Percentiles rank a stretch among this genome's conserved stretches.
Conservation (phyloP, 2,888 invertebrate genomes). For the Drosophila prostipennis region DNA sequence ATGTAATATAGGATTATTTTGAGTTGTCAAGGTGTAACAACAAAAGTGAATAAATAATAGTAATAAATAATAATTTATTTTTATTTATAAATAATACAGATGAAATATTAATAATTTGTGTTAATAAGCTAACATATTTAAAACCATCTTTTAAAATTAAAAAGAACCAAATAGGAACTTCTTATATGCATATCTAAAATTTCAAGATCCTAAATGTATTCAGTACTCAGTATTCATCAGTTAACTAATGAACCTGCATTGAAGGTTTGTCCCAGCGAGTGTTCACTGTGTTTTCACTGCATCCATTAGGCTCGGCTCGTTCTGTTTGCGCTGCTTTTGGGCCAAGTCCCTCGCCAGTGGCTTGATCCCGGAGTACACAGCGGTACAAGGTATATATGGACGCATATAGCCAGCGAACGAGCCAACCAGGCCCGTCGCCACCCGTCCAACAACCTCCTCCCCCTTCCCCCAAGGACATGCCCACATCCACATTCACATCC, state of each 20-base stretch:
- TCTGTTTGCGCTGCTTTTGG: slow-evolving; percentile 15
- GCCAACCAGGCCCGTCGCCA: slow-evolving; percentile 28
- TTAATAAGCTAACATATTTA: too few species aligned
- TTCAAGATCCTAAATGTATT: background rate
- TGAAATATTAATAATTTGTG: too few species aligned
- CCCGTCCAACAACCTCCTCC: background rate
- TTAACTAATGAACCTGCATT: too few species aligned
- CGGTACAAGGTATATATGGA: slow-evolving; percentile 10
- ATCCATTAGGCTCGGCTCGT: slow-evolving; percentile 8
- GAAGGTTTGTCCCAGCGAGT: background rate
- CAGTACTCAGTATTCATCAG: too few species aligned
- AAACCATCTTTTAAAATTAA: too few species aligned
- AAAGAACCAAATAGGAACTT: too few species aligned
- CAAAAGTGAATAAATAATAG: too few species aligned
- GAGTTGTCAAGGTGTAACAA: too few species aligned
- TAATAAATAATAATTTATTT: too few species aligned
- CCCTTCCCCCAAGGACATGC: slow-evolving; percentile 20
- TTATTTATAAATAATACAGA: too few species aligned
- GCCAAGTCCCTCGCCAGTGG: slow-evolving; percentile 9
- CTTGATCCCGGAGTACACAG: slow-evolving; percentile 4
- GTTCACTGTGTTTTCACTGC: slow-evolving; percentile 14
- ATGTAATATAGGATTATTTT: background rate
- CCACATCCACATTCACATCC: slow-evolving; percentile 22
- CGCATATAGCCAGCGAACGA: slow-evolving; percentile 28
- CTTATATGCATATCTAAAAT: background rate